Evolutionary conservation across 2,888 invertebrate genomes (phyloP).

Genomic region (Tricholauxania praeusta): DNA sequence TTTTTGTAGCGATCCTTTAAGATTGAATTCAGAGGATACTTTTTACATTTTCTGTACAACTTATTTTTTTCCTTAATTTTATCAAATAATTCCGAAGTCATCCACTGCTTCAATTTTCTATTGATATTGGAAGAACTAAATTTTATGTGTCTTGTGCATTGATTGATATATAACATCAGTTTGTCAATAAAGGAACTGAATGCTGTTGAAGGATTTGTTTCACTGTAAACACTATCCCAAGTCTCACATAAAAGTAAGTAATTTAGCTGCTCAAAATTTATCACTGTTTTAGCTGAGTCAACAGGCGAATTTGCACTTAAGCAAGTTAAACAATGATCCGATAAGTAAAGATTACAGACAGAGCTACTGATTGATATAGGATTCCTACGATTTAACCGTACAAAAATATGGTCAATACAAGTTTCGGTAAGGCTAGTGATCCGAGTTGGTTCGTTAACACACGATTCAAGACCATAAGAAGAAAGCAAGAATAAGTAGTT

Average conservation of each 20-base stretch:
- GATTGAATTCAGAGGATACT: neutral
- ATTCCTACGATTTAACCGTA: neutral
- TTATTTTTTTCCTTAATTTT: conserved; percentile 6
- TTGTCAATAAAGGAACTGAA: no score
- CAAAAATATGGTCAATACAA: conserved; percentile 25
- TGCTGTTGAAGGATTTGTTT: no score
- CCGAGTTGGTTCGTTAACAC: conserved; percentile 16
- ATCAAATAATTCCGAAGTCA: neutral
- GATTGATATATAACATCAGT: no score
- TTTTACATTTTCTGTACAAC: neutral
- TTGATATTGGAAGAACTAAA: no score
- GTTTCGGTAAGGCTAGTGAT: conserved; percentile 6
- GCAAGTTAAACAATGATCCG: no score
- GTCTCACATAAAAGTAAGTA: neutral
- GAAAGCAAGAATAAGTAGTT: conserved; percentile 21
- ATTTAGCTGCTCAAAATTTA: neutral
- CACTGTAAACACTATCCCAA: neutral
- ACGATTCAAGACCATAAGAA: conserved; percentile 30
- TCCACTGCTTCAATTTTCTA: neutral
- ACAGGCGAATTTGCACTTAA: no score
- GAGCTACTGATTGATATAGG: neutral
- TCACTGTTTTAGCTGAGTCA: neutral
- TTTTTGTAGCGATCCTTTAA: no score
- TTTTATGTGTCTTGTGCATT: no score
- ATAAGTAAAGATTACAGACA: no score